Conservation (phyloP, 2,113 vertebrate species). For the Melanocharis versteri region DNA sequence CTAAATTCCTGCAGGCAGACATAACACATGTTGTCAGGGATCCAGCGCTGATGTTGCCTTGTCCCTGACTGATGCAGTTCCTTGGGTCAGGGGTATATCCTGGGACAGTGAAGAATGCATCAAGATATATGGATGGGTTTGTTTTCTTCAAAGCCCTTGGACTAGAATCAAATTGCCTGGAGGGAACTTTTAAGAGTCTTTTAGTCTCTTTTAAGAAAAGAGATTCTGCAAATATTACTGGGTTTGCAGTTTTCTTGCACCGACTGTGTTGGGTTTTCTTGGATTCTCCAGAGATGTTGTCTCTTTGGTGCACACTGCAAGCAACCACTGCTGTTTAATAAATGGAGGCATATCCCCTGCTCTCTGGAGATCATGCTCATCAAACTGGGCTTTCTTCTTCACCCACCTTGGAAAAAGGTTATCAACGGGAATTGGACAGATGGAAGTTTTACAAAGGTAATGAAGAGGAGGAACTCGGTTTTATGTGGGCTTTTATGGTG, state of each 20-base stretch:
- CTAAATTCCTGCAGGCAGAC: not conserved
- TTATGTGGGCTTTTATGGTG: not conserved
- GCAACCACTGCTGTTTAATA: not conserved
- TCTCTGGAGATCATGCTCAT: not conserved
- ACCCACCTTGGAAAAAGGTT: not conserved
- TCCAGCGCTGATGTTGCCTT: not conserved
- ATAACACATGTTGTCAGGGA: not conserved
- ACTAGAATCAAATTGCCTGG: not conserved
- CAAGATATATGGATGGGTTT: not conserved
- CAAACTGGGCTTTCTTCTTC: not conserved
- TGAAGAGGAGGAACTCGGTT: not conserved
- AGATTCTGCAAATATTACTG: not conserved
- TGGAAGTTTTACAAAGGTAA: not conserved
- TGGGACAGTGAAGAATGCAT: not conserved
- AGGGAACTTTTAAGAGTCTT: not conserved
- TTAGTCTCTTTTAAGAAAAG: not conserved
- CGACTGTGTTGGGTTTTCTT: not conserved
- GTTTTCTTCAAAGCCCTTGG: not conserved
- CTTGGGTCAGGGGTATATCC: not conserved
- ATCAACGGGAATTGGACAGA: not conserved
- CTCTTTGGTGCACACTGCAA: not conserved
- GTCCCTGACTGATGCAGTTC: not conserved
- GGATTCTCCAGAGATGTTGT: not conserved
- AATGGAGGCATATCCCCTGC: not conserved
- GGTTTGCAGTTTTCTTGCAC: not conserved